A percentile compares a stretch with the other conserved stretches of the same genome.
Conservation (phyloP, 2,888 invertebrate genomes). For the Noctua pronuba region DNA sequence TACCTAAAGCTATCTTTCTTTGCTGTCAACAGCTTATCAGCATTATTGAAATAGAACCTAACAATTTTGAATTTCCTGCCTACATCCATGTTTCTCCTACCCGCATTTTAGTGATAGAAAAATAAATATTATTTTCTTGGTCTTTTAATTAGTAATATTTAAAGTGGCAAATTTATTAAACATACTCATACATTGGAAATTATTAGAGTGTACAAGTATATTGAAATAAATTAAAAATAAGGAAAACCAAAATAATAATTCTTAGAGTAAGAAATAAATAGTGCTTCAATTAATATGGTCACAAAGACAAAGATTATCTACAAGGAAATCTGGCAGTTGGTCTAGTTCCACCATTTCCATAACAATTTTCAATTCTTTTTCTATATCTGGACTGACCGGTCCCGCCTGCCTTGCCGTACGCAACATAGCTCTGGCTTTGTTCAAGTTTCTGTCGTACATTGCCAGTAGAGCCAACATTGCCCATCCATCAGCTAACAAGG, state of each 20-base stretch:
- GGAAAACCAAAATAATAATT: not conserved
- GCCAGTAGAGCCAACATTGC: slow-evolving; percentile 82
- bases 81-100: not conserved
- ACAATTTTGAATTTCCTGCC: not conserved
- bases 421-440: slow-evolving; percentile 81
- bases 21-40: not conserved
- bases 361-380: slow-evolving; percentile 75
- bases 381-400: slow-evolving; percentile 78
- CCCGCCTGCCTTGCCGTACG: slow-evolving; percentile 85
- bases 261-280: not conserved
- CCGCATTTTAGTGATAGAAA: not conserved
- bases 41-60: not conserved
- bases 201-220: no score
- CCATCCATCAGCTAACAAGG: slow-evolving; percentile 85
- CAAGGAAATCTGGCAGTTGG: slow-evolving; percentile 77
- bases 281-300: slow-evolving; percentile 35
- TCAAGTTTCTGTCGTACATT: slow-evolving; percentile 76
- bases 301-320: slow-evolving; percentile 75
- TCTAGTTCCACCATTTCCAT: slow-evolving; percentile 76
- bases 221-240: not conserved
- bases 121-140: not conserved
- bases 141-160: not conserved
- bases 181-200: not conserved
- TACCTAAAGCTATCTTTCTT: not conserved
- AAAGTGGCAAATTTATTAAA: not conserved